These are phyloP conservation scores for Cyrtonyx montezumae DNA, from an alignment of 2,113 vertebrate genomes.

Conservation along the genomic window DNA sequence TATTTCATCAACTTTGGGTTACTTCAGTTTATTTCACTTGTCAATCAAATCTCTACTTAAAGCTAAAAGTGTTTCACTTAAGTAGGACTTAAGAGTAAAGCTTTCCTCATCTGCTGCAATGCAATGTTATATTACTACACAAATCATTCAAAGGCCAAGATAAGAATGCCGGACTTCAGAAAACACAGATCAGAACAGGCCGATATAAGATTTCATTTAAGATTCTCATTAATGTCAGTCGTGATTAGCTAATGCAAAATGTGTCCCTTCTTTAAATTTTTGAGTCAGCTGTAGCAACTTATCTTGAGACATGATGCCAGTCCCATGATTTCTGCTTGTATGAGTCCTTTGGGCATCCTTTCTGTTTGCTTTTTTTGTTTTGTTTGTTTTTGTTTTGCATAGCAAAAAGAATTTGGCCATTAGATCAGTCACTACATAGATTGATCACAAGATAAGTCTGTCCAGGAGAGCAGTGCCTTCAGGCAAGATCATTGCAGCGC, in stretches of 20 bases:
- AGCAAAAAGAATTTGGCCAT: background rate
- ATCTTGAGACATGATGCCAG: background rate
- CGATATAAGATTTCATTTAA: background rate
- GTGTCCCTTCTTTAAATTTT: background rate
- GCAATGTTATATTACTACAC: background rate
- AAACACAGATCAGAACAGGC: constrained; percentile 11
- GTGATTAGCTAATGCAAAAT: background rate
- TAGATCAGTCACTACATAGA: background rate
- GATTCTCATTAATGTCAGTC: background rate
- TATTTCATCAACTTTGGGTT: background rate
- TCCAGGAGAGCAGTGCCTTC: background rate
- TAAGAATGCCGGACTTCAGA: background rate
- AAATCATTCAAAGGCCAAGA: background rate
- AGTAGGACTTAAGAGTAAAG: background rate
- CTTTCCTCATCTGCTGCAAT: background rate
- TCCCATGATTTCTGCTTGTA: background rate
- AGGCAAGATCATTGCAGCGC: background rate
- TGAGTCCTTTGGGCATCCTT: background rate
- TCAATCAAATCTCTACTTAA: background rate
- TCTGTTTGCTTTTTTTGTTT: background rate
- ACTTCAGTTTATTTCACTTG: background rate
- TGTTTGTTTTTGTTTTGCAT: background rate
- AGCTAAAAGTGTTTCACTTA: background rate
- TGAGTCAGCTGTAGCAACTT: background rate
- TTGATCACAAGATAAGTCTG: background rate